A percentile compares a stretch with the other conserved stretches of the same genome.
phyloP scores from a whole-genome alignment of 1,140 invertebrate genomes.

The Hestina assimilis region DNA sequence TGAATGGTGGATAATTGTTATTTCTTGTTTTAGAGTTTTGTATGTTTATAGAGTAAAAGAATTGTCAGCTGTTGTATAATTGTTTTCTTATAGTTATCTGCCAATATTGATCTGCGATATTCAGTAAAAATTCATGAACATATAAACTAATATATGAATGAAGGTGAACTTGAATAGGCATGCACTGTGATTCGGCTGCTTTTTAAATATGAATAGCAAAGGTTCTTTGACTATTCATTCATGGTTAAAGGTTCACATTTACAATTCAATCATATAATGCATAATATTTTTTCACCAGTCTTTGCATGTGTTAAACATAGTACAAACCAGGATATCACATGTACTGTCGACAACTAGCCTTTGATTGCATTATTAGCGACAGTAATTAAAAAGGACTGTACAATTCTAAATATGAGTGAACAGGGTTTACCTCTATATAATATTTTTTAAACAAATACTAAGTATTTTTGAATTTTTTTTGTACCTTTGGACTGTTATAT shows the following conservation, averaged over 20 bases:
- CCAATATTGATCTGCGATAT: slow-evolving; percentile 32
- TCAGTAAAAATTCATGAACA: slow-evolving; percentile 22
- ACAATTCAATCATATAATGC: neutral
- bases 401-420: slow-evolving; percentile 29
- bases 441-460: slow-evolving; percentile 22
- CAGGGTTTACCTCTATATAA: slow-evolving; percentile 25
- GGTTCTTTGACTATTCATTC: neutral
- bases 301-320: neutral
- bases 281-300: neutral
- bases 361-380: neutral
- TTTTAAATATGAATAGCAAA: slow-evolving; percentile 12
- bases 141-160: slow-evolving; percentile 7
- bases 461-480: slow-evolving; percentile 20
- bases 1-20: slow-evolving; percentile 55
- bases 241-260: neutral
- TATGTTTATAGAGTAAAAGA: slow-evolving; percentile 56
- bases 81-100: slow-evolving; percentile 38
- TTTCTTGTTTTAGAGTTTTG: slow-evolving; percentile 71
- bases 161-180: slow-evolving; percentile 11
- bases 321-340: neutral
- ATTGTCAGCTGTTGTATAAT: slow-evolving; percentile 36
- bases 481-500: slow-evolving; percentile 42
- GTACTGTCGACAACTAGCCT: neutral
- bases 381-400: neutral
- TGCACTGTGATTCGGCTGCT: slow-evolving; percentile 13